A percentile compares a stretch with the other conserved stretches of the same genome.
Evolutionary conservation across 2,797 vertebrate species (phyloP).

Genomic region (Paramormyrops hopkinsi): DNA sequence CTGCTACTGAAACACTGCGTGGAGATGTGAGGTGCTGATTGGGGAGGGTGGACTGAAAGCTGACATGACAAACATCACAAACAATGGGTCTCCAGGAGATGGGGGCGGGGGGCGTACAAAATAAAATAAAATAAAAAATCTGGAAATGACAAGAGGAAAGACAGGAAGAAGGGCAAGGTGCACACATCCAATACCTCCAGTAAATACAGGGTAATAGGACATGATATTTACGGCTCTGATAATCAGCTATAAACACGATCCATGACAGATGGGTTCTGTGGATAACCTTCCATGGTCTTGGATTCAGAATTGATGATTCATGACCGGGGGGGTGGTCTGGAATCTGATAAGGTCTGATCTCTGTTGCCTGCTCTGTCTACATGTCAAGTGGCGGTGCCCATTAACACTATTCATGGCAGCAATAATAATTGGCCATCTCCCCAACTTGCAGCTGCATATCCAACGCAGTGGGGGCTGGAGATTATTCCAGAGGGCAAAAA

Average conservation of each 20-base stretch:
- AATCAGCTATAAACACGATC: background rate
- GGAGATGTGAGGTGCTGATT: background rate
- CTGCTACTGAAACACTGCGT: background rate
- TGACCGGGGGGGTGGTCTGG: background rate
- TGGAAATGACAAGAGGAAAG: background rate
- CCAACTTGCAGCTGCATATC: background rate
- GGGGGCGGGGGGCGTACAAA: background rate
- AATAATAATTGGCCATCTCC: background rate
- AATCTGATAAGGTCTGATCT: background rate
- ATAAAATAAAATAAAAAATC: background rate
- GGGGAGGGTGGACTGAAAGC: background rate
- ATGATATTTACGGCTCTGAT: background rate
- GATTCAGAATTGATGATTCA: background rate
- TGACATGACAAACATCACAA: background rate
- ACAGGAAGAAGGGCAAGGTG: background rate
- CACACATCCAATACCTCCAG: background rate
- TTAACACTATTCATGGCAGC: background rate
- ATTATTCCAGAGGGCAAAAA: background rate
- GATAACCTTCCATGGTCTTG: background rate
- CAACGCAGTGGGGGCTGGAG: background rate
- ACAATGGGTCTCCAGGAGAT: background rate
- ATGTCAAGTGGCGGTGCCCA: background rate
- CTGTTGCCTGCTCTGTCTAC: background rate
- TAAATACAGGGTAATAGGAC: background rate
- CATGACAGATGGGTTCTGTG: background rate